Evolutionary conservation across 2,797 vertebrate genomes (phyloP).

Genomic region (Cossypha dichroa): DNA sequence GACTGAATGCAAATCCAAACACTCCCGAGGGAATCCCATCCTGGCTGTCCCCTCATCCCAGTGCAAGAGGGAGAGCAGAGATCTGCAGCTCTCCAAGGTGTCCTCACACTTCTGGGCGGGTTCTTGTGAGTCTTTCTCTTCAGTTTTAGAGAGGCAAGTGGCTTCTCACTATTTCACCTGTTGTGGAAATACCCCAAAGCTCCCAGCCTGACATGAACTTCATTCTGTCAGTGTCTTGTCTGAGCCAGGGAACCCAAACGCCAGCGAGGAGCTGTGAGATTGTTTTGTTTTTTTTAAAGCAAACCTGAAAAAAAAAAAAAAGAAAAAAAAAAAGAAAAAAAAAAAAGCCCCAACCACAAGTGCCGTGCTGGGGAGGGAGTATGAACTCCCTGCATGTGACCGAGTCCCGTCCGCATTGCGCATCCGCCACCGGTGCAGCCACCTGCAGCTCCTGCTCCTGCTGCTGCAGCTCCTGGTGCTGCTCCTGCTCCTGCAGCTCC

Average conservation of each 20-base stretch:
- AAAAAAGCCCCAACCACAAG: conserved; percentile 10
- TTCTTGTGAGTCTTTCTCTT: background rate
- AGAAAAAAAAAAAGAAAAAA: background rate
- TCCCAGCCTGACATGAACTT: background rate
- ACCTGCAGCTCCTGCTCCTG: background rate
- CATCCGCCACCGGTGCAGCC: conserved; percentile 6
- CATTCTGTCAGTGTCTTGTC: background rate
- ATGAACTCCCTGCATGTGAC: background rate
- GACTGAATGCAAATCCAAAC: background rate
- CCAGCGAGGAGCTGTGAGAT: background rate
- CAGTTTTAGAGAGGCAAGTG: background rate
- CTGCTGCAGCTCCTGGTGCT: too few relatives aligned
- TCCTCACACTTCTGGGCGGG: background rate
- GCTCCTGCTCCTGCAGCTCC: too few relatives aligned
- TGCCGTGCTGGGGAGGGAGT: background rate
- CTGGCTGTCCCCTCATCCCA: background rate
- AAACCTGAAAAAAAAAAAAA: background rate
- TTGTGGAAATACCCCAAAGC: background rate
- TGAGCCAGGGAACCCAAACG: background rate
- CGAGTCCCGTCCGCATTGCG: background rate
- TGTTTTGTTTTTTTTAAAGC: background rate
- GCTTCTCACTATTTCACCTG: background rate
- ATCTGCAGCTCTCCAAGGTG: background rate
- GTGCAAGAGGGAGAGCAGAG: background rate
- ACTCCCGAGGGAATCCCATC: background rate